Percentiles rank a stretch among this genome's conserved stretches.
Evolutionary conservation across 2,888 invertebrate genomes (phyloP).

Genomic region (Helleia helle): DNA sequence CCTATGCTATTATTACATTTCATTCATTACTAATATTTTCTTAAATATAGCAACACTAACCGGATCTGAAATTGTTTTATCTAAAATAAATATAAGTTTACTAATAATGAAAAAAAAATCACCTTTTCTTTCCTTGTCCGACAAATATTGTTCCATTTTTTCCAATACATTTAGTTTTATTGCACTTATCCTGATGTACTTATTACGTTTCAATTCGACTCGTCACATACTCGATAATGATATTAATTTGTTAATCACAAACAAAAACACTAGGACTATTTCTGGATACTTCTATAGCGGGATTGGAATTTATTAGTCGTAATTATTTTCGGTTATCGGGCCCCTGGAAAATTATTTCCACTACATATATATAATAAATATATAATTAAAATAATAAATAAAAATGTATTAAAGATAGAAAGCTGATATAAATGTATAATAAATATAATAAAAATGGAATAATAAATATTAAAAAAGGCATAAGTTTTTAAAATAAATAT

Average conservation of each 20-base stretch:
- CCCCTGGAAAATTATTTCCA: not conserved
- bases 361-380: not conserved
- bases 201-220: too few relatives aligned
- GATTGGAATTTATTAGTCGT: not conserved
- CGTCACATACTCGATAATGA: slow-evolving; percentile 5
- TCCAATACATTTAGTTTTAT: too few relatives aligned
- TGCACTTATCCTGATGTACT: too few relatives aligned
- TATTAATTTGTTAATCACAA: slow-evolving; percentile 40
- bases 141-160: too few relatives aligned
- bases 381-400: not conserved
- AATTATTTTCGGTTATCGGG: not conserved
- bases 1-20: too few relatives aligned
- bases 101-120: too few relatives aligned
- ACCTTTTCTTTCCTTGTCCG: too few relatives aligned
- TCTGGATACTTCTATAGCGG: not conserved
- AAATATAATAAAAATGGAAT: not conserved
- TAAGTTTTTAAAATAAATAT: not conserved
- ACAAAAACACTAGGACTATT: slow-evolving; percentile 26
- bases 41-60: too few relatives aligned
- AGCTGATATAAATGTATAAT: not conserved
- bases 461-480: not conserved
- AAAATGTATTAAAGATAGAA: not conserved
- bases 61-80: too few relatives aligned
- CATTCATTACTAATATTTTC: too few relatives aligned
- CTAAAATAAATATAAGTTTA: too few relatives aligned